Conservation (phyloP, 2,888 invertebrate species). For the Drosophila picticornis region DNA sequence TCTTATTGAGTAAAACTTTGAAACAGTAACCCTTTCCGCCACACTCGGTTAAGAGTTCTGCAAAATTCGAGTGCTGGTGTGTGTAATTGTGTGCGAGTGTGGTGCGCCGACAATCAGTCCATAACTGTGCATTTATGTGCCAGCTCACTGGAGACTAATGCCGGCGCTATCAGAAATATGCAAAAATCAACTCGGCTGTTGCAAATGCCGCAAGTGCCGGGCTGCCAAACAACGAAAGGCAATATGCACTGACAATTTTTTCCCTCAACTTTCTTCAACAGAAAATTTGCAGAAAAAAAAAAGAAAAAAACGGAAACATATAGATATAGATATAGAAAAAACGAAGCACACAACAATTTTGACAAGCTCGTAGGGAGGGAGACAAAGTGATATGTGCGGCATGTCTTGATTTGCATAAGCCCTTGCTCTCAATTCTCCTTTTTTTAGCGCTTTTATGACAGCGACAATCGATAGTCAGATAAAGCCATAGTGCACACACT, state of each 20-base stretch:
- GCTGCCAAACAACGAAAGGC: constrained; percentile 60
- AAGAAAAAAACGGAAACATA: not conserved
- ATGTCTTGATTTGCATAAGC: constrained; percentile 81
- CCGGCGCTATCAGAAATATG: constrained; percentile 71
- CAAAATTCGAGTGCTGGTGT: not conserved
- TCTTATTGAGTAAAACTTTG: constrained; percentile 65
- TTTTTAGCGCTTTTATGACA: constrained; percentile 71
- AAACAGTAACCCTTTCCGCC: constrained; percentile 57
- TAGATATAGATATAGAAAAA: constrained; percentile 7
- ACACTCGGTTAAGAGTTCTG: constrained; percentile 19
- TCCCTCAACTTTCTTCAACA: constrained; percentile 41
- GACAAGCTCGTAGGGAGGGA: constrained; percentile 51
- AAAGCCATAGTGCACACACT: constrained; percentile 48
- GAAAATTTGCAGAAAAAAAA: constrained; percentile 3
- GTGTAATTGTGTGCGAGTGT: constrained; percentile 5
- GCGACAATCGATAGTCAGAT: constrained; percentile 76
- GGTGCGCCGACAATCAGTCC: constrained; percentile 67
- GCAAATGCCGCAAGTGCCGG: constrained; percentile 49
- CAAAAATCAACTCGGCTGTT: constrained; percentile 76
- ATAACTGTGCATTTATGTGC: constrained; percentile 74
- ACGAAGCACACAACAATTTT: constrained; percentile 53
- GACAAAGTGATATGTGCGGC: constrained; percentile 66
- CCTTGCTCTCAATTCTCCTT: constrained; percentile 32
- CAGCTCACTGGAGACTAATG: constrained; percentile 77
- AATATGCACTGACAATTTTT: constrained; percentile 65